Evolutionary conservation across 1,140 invertebrate species (phyloP), one percentile per base, ranked within the genome.

Genomic region (Caenorhabditis brenneri): DNA sequence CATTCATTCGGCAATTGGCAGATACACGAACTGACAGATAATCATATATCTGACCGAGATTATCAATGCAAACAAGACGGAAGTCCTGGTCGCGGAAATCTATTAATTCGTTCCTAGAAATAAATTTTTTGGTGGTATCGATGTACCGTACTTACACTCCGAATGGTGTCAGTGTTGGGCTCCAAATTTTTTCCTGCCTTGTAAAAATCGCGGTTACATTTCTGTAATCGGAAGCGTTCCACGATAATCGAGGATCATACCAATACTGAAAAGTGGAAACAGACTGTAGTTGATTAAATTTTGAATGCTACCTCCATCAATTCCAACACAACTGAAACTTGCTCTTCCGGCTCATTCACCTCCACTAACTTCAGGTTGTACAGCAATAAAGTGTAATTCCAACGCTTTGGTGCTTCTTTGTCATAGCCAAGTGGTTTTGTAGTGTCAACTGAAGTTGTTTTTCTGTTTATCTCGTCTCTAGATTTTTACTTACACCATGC

Each of bases 1-100:
- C 81, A 27, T 83, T 51, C 33, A 83, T 83, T 9, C 42, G 81
- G 33, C 81, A 83, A n/a, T 24, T 74, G 4, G 36, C 65, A 10
- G 65, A 74, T 33, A 74, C 65, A 22, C 65, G 65, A 5, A 46
- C 36, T 22, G 65, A 74, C 24, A 74, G 16, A 15, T 74, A 74
- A n/a, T 74, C 65, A 24, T 42, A 33, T 3, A 74, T 24, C 27
- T 7, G 10, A 3, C 65, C 65, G 0, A 24, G 2, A 15, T 27
- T 33, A 5, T 74, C 65, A 24, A 74, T 39, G 10, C 36, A 74
- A 1, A 74, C 29, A 2, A 74, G n/a, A 24, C 65, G 65, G n/a
- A 74, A 74, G 22, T 74, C 33, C 15, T 74, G 65, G 24, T 74
- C 65, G 2, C 65, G 65, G 6, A 74, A 74, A 9, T 74, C 65